Conservation (phyloP, 2,888 invertebrate species). For the Agrotis puta region DNA sequence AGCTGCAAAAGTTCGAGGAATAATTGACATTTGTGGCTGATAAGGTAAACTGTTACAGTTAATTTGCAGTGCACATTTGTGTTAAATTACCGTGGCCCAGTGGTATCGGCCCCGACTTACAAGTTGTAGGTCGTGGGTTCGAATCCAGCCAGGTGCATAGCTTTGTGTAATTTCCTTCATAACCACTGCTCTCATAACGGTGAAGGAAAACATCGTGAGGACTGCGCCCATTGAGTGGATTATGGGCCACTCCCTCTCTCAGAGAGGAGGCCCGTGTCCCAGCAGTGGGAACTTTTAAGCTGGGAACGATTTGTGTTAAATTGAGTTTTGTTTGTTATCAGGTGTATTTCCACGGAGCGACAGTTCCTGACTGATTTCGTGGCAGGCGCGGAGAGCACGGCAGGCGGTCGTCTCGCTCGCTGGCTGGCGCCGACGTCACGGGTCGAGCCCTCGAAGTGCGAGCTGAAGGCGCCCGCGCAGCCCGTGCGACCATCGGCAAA, state of each 20-base stretch:
- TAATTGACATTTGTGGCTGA: neutral
- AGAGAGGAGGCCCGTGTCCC: no score
- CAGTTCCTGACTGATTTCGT: slow-evolving; percentile 98
- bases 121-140: no score
- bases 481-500: slow-evolving; percentile 93
- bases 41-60: neutral
- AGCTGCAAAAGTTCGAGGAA: neutral
- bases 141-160: no score
- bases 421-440: slow-evolving; percentile 98
- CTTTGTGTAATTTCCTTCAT: no score
- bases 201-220: no score
- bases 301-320: no score
- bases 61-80: neutral
- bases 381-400: slow-evolving; percentile 95
- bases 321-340: slow-evolving; percentile 80
- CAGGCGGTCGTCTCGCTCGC: slow-evolving; percentile 97
- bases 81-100: no score
- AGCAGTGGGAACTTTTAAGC: no score
- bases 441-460: slow-evolving; percentile 97
- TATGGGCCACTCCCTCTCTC: no score
- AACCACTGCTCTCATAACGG: no score
- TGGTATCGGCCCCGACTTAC: no score
- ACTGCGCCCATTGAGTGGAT: no score
- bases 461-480: slow-evolving; percentile 94
- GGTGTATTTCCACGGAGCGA: slow-evolving; percentile 97